phyloP scores from a whole-genome alignment of 1,140 invertebrate species.

The Platorchestia sp. region DNA sequence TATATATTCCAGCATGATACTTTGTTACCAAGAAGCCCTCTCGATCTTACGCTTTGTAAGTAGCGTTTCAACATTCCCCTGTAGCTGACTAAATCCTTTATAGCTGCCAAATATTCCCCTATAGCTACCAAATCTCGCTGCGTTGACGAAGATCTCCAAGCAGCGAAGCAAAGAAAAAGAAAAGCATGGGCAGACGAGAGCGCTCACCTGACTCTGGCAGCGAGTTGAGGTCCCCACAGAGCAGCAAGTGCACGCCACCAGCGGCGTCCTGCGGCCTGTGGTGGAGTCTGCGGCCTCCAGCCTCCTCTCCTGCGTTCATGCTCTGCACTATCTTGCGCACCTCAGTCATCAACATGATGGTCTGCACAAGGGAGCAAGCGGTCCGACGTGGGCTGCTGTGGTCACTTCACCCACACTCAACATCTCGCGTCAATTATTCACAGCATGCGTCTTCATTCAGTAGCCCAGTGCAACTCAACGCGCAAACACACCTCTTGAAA shows the following conservation, averaged over 20 bases:
- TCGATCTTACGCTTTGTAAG: too few species aligned
- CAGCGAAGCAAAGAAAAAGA: background rate
- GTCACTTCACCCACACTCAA: too few species aligned
- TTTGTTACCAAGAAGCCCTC: too few species aligned
- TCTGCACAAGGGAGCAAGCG: slow-evolving; percentile 76
- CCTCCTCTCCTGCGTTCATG: slow-evolving; percentile 66
- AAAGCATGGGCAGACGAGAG: background rate
- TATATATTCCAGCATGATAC: too few species aligned
- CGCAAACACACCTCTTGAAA: too few species aligned
- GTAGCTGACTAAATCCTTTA: too few species aligned
- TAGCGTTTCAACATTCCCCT: too few species aligned
- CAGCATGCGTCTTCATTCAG: background rate
- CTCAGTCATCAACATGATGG: slow-evolving; percentile 99
- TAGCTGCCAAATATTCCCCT: too few species aligned
- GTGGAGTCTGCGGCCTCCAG: slow-evolving; percentile 76
- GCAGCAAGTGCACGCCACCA: slow-evolving; percentile 90
- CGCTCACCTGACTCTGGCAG: slow-evolving; percentile 92
- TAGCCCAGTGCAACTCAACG: too few species aligned
- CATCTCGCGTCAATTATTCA: too few species aligned
- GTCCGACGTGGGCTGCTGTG: too few species aligned
- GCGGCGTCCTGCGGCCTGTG: slow-evolving; percentile 68
- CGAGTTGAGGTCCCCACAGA: slow-evolving; percentile 99
- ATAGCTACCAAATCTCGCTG: background rate
- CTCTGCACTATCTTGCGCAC: slow-evolving; percentile 70
- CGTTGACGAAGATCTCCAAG: background rate